These are phyloP conservation scores for Stratiomys singularior DNA, from an alignment of 2,888 invertebrate species.

Conservation along the genomic window DNA sequence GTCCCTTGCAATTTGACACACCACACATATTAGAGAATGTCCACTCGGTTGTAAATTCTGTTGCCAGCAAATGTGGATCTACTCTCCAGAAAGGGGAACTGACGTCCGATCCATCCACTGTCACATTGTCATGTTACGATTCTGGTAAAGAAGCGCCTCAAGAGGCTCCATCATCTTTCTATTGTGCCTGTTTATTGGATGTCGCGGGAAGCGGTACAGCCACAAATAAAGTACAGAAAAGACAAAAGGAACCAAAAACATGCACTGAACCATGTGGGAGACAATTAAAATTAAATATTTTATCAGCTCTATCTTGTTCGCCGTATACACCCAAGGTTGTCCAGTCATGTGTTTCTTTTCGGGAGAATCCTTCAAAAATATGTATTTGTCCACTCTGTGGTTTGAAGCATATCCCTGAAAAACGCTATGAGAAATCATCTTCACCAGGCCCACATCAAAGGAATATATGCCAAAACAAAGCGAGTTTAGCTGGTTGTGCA, in stretches of 20 bases:
- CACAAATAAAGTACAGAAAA: not conserved
- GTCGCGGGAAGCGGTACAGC: not conserved
- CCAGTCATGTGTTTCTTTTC: not conserved
- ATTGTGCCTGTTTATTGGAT: not conserved
- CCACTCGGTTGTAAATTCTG: not conserved
- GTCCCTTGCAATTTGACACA: not conserved
- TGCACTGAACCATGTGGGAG: not conserved
- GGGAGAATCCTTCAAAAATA: not conserved
- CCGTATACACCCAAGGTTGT: not conserved
- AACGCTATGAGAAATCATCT: not conserved
- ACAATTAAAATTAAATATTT: not conserved
- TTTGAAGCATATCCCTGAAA: not conserved
- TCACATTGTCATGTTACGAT: not conserved
- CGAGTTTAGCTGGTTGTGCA: too few relatives aligned
- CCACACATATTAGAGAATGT: not conserved
- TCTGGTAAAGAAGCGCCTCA: not conserved
- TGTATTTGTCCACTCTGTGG: constrained; percentile 18
- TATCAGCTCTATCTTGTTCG: not conserved
- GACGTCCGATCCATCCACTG: not conserved
- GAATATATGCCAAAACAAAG: too few relatives aligned
- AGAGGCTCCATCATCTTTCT: not conserved
- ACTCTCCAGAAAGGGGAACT: not conserved
- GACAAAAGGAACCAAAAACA: not conserved
- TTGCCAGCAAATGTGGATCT: not conserved
- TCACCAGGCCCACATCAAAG: not conserved